Conservation (phyloP, 2,113 vertebrate genomes). For the human (Homo sapiens) region GRCh38 chr1:228982501-228983000, state of each 20-base stretch:
- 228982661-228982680: background rate
- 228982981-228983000: background rate
- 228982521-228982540: background rate
- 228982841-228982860: background rate
- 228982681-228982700: background rate
- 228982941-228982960: fast-evolving
- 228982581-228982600: background rate
- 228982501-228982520: background rate
- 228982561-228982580: background rate
- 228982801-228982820: background rate
- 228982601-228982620: background rate
- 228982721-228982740: background rate
- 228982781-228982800: background rate
- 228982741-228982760: background rate
- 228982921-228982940: too few relatives aligned
- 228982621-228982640: background rate
- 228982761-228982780: background rate
- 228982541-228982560: background rate
- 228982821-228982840: background rate
- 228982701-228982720: background rate
- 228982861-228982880: background rate
- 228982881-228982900: background rate
- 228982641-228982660: background rate
- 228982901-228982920: background rate
- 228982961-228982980: background rate